Percentiles rank a stretch among this genome's conserved stretches.
These are phyloP conservation scores for Drosophila ezoana DNA, from an alignment of 2,888 invertebrate genomes.

Conservation along the genomic window DNA sequence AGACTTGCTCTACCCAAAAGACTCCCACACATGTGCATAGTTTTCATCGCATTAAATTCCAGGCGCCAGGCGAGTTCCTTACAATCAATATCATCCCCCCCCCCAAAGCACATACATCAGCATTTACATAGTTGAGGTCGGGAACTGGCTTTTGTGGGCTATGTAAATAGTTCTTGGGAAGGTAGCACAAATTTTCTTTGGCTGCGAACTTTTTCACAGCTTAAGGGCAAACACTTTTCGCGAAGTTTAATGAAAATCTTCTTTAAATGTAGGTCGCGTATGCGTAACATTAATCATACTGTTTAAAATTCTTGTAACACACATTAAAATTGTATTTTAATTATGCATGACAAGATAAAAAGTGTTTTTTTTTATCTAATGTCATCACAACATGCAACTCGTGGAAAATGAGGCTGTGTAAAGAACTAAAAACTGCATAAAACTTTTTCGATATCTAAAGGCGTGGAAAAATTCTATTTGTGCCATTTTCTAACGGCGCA, in stretches of 20 bases:
- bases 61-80: background rate
- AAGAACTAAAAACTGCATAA: constrained; percentile 28
- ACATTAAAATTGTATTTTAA: constrained; percentile 24
- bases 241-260: constrained; percentile 8
- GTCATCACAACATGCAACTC: constrained; percentile 56
- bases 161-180: background rate
- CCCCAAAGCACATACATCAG: background rate
- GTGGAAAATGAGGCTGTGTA: constrained; percentile 51
- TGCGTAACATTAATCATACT: constrained; percentile 37
- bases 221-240: constrained; percentile 2
- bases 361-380: constrained; percentile 39
- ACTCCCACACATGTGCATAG: constrained; percentile 18
- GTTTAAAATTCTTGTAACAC: constrained; percentile 11
- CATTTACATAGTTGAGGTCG: constrained; percentile 4
- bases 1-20: constrained; percentile 11
- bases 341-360: constrained; percentile 44
- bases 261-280: constrained; percentile 9
- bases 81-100: background rate
- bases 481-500: constrained; percentile 38
- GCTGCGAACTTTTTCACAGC: constrained; percentile 8
- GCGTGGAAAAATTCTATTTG: constrained; percentile 35
- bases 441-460: constrained; percentile 3
- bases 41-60: constrained; percentile 24
- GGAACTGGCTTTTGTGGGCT: background rate
- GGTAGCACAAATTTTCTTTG: constrained; percentile 2